Evolutionary conservation across 1,140 invertebrate genomes (phyloP).

Genomic region (Diploscapter pachys): DNA sequence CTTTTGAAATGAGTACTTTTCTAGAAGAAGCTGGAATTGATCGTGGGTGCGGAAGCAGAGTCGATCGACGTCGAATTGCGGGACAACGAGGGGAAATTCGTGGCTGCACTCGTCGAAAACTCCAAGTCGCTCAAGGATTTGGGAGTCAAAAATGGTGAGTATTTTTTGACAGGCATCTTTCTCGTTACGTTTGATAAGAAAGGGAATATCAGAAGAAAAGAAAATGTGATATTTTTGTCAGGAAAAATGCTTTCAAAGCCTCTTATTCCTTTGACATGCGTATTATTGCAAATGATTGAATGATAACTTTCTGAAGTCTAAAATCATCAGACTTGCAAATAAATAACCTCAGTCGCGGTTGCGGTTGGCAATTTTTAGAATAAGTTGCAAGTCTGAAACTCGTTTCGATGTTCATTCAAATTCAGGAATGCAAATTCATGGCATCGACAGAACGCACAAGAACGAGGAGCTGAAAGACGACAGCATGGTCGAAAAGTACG

Average conservation of each 20-base stretch:
- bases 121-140: constrained; percentile 68
- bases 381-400: neutral
- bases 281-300: too few relatives aligned
- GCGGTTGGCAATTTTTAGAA: neutral
- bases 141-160: constrained; percentile 69
- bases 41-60: constrained; percentile 21
- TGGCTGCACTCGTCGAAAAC: constrained; percentile 74
- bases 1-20: neutral
- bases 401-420: neutral
- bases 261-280: too few relatives aligned
- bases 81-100: constrained; percentile 73
- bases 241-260: too few relatives aligned
- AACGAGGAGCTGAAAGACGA: constrained; percentile 70
- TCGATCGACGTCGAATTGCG: constrained; percentile 22
- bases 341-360: too few relatives aligned
- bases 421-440: constrained; percentile 49
- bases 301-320: too few relatives aligned
- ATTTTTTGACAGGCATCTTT: neutral
- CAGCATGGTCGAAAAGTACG: constrained; percentile 78
- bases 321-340: too few relatives aligned
- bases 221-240: too few relatives aligned
- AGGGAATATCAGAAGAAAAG: too few relatives aligned
- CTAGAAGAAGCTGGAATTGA: constrained; percentile 30
- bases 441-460: constrained; percentile 71
- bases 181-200: too few relatives aligned